Evolutionary conservation across 30 jellyfish, hydroid and myxozoan species (phyloP).

Genomic region (Turritopsis dohrnii): DNA sequence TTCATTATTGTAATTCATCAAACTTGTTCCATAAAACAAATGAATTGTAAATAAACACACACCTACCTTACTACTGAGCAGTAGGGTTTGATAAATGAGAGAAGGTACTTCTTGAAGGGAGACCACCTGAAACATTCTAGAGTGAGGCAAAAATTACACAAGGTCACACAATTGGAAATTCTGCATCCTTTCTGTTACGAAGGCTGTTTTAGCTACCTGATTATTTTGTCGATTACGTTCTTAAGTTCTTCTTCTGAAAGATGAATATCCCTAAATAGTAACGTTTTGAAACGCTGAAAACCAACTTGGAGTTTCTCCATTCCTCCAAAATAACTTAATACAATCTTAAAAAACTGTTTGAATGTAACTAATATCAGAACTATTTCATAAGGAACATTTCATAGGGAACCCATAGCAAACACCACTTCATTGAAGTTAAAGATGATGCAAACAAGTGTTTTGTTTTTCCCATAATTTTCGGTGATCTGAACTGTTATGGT

Average conservation of each 20-base stretch:
- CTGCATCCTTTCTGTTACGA: no score
- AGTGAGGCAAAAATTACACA: neutral
- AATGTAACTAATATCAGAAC: no score
- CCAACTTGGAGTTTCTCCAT: neutral
- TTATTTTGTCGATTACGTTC: neutral
- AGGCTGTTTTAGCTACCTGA: neutral
- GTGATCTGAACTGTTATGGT: no score
- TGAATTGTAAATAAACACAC: no score
- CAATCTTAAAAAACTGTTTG: no score
- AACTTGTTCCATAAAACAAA: no score
- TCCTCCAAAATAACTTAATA: neutral
- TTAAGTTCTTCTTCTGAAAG: neutral
- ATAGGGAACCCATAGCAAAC: no score
- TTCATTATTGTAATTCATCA: no score
- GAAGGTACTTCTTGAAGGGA: conserved; percentile 53
- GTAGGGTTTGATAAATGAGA: conserved; percentile 55
- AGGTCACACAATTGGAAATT: neutral
- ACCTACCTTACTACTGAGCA: conserved; percentile 55
- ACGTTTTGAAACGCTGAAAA: neutral
- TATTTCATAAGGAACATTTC: no score
- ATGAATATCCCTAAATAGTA: neutral
- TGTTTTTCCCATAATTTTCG: no score
- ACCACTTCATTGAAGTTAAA: no score
- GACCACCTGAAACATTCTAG: conserved; percentile 59
- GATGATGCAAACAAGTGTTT: no score